A percentile compares a stretch with the other conserved stretches of the same genome.
Conservation (phyloP, 92 coral and sea anemone genomes). For the Paramuricea clavata region DNA sequence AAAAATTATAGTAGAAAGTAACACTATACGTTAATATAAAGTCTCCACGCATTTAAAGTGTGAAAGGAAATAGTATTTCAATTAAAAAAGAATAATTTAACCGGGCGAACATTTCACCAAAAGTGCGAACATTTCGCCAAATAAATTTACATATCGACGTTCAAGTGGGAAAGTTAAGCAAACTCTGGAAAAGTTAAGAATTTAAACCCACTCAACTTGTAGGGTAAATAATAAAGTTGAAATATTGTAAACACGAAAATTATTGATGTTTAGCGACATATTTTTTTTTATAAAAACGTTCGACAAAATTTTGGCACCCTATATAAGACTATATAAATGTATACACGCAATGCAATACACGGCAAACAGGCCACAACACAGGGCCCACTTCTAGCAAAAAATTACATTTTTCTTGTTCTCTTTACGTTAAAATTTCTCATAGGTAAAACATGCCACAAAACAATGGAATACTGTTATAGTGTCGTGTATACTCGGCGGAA, state of each 20-base stretch:
- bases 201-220: too few relatives aligned
- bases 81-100: background rate
- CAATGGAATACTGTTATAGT: background rate
- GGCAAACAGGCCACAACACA: too few relatives aligned
- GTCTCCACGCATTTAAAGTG: background rate
- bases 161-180: conserved; percentile 1
- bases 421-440: too few relatives aligned
- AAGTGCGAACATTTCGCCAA: conserved; percentile 1
- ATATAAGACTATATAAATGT: background rate
- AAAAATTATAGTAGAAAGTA: background rate
- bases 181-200: background rate
- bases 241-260: background rate
- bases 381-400: too few relatives aligned
- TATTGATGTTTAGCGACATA: background rate
- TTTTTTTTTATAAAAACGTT: background rate
- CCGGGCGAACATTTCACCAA: too few relatives aligned
- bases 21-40: background rate
- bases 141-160: background rate
- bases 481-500: background rate
- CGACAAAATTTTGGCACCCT: background rate
- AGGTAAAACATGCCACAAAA: too few relatives aligned
- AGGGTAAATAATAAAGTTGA: background rate
- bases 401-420: too few relatives aligned
- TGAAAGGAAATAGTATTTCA: background rate
- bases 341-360: background rate